Evolutionary conservation across 2,113 vertebrate genomes (phyloP), one percentile per base, ranked within the genome.

Genomic region (Mixornis gularis): DNA sequence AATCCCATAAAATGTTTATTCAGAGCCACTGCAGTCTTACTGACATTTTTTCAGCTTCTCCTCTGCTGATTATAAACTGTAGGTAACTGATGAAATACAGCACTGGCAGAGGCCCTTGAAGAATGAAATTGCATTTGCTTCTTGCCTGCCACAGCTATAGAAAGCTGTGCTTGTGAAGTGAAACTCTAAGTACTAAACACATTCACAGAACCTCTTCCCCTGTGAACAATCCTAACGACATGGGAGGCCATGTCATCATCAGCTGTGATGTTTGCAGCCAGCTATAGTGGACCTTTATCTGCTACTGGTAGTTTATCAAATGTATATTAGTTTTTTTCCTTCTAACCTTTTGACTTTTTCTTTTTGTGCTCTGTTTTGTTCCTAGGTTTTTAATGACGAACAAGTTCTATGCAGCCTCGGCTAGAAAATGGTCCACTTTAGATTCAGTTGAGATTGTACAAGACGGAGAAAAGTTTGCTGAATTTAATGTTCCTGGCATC

Each of bases 381-480:
- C 94, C 87, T 90, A 98, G 97, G 95, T 98, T 98, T 97, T 82
- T 97, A 95, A 97, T 97, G 97, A 97, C 91, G 81, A 97, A 91
- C 85, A 96, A 79, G 70, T 97, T 97, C 93, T 97, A 96, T 51
- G 79, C 17, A 89, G 95, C 34, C 68, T 98, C 97, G 0, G 96
- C 97, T 94, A 95, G 96, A 95, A 96, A 96, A 30, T 97, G 98
- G 97, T 98, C 95, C 93, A 96, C 94, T 95, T 96, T 98, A 95
- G 73, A 98, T 95, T 96, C 94, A 79, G 91, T 97, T 74, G 95
- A 97, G 85, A 97, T 97, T 92, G 46, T 97, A 73, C 92, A 97
- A 95, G 96, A 97, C 87, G 92, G 86, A 92, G 78, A 56, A 73
- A 91, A 85, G 58, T 79, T 80, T 70, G 97, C 97, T 95, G 93